Percentiles rank a stretch among this genome's conserved stretches.
phyloP scores from a whole-genome alignment of 2,113 vertebrate genomes.

The Nipponia nippon region DNA sequence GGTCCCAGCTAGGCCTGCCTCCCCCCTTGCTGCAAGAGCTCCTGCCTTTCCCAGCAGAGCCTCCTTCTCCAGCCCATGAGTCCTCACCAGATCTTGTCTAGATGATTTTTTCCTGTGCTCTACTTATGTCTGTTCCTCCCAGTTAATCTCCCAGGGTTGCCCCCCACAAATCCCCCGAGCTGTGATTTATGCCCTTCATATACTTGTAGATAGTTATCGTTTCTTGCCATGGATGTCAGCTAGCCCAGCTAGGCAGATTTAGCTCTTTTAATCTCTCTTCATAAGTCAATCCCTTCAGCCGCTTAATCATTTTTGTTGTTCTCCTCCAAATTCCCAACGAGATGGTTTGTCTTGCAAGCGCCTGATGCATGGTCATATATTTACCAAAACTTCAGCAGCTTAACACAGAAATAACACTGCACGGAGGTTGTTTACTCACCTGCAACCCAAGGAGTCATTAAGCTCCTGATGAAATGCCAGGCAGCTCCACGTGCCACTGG shows the following conservation, averaged over 20 bases:
- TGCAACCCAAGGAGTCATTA: background rate
- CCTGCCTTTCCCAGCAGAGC: background rate
- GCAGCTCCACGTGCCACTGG: background rate
- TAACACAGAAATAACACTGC: background rate
- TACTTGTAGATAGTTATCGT: background rate
- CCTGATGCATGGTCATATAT: background rate
- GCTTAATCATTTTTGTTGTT: constrained; percentile 48
- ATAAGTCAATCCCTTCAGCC: constrained; percentile 30
- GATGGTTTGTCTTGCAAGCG: constrained; percentile 5
- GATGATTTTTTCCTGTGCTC: background rate
- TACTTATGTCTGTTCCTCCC: background rate
- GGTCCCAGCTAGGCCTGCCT: too few species aligned
- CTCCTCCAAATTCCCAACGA: constrained; percentile 7
- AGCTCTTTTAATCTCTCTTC: constrained; percentile 52
- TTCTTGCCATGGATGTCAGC: background rate
- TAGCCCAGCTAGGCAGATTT: constrained; percentile 15
- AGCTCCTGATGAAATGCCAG: background rate
- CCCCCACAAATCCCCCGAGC: background rate
- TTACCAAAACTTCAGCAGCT: constrained; percentile 7
- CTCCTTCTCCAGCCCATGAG: background rate
- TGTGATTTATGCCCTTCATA: constrained; percentile 27
- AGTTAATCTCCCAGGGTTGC: background rate
- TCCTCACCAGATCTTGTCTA: background rate
- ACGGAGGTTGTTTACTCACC: background rate
- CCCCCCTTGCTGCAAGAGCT: background rate